These are phyloP conservation scores for Limenitis camilla DNA, from an alignment of 2,888 invertebrate species.

Conservation along the genomic window DNA sequence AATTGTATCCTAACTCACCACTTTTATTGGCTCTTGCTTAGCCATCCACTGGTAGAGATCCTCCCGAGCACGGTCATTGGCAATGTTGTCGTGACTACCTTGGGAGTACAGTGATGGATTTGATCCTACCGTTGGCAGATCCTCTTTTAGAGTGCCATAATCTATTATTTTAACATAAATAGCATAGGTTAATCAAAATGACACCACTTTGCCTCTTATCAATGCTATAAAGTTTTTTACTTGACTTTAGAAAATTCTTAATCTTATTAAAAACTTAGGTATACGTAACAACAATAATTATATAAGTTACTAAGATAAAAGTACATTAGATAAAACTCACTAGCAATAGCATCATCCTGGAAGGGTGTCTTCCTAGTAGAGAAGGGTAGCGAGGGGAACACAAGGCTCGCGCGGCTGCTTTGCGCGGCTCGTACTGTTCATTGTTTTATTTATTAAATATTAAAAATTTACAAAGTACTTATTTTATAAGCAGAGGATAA, in stretches of 20 bases:
- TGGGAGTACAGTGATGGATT: conserved; percentile 76
- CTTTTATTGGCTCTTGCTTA: conserved; percentile 83
- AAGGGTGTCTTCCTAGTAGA: conserved; percentile 69
- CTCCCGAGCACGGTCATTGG: conserved; percentile 79
- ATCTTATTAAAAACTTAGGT: no score
- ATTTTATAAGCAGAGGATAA: no score
- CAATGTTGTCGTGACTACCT: conserved; percentile 66
- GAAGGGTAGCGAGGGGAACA: conserved; percentile 82
- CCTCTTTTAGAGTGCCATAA: conserved; percentile 84
- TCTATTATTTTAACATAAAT: conserved; percentile 53
- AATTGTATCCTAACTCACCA: conserved; percentile 51
- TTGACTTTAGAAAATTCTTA: no score
- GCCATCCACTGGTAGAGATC: conserved; percentile 98
- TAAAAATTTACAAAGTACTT: not conserved
- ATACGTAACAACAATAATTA: not conserved
- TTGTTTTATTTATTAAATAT: not conserved
- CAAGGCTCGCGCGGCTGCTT: conserved; percentile 84
- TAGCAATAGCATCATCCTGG: conserved; percentile 68
- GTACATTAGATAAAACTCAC: conserved; percentile 42
- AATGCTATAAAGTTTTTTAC: no score
- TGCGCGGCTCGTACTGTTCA: conserved; percentile 73
- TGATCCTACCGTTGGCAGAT: conserved; percentile 78
- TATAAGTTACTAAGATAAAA: not conserved
- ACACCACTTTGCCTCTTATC: no score
- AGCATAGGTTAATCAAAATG: no score